Conservation (phyloP, 1,140 invertebrate species). For the Alviniconcha marisindica region DNA sequence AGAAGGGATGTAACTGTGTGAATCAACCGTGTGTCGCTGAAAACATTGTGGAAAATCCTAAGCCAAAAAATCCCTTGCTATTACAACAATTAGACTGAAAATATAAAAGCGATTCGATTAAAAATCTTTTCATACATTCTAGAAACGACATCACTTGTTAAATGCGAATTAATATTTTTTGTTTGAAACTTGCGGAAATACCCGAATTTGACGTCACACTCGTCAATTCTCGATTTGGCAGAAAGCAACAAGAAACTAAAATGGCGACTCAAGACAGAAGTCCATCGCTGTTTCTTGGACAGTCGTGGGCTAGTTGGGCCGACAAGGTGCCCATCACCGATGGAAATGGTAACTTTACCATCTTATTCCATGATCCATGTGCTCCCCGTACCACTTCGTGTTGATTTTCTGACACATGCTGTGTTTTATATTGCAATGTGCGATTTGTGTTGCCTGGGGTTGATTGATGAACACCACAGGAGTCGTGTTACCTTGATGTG, state of each 20-base stretch:
- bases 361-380: constrained; percentile 35
- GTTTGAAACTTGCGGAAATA: constrained; percentile 9
- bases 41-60: not conserved
- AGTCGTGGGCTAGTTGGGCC: constrained; percentile 74
- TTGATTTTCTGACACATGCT: constrained; percentile 23
- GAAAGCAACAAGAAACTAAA: constrained; percentile 76
- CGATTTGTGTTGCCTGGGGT: constrained; percentile 37
- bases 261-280: constrained; percentile 76
- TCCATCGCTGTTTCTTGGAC: constrained; percentile 75
- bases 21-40: not conserved
- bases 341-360: constrained; percentile 57
- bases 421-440: constrained; percentile 27
- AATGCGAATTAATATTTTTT: not conserved
- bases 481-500: constrained; percentile 43
- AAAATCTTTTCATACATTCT: too few relatives aligned
- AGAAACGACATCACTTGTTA: too few relatives aligned
- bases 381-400: not conserved
- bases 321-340: constrained; percentile 59
- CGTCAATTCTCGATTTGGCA: constrained; percentile 70
- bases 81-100: too few relatives aligned
- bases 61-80: too few relatives aligned
- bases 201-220: constrained; percentile 73
- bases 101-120: too few relatives aligned
- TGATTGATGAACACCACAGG: constrained; percentile 44
- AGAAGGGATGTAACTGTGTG: not conserved